Conservation (phyloP, 2,113 vertebrate genomes). For the Ailurus styani region DNA sequence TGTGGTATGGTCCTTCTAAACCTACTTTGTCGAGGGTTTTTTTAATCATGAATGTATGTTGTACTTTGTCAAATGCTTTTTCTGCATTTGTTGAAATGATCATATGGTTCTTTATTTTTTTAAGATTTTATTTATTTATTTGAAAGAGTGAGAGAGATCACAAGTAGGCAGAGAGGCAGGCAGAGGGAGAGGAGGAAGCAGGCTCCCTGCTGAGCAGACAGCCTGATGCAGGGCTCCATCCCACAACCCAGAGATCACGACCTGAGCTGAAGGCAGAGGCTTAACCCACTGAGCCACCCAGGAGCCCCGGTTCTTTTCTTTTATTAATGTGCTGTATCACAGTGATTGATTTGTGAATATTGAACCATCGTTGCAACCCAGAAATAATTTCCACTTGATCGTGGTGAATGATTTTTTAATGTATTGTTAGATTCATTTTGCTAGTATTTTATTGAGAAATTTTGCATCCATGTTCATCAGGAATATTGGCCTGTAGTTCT, state of each 20-base stretch:
- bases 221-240: no score
- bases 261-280: no score
- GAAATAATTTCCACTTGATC: neutral
- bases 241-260: no score
- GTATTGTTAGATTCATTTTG: neutral
- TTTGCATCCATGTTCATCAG: neutral
- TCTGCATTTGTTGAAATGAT: neutral
- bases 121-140: no score
- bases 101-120: neutral
- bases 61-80: neutral
- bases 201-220: no score
- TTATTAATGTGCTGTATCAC: neutral
- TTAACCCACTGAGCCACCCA: no score
- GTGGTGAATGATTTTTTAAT: neutral
- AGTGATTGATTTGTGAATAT: neutral
- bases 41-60: neutral
- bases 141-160: no score
- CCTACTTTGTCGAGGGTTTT: neutral
- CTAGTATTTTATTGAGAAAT: neutral
- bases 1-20: neutral
- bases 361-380: neutral
- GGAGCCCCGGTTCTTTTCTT: neutral
- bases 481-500: neutral
- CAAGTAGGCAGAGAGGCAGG: no score
- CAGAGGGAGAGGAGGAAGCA: no score